A percentile compares a stretch with the other conserved stretches of the same genome.
Conservation (phyloP, 2,888 invertebrate genomes). For the Eristalis arbustorum region DNA sequence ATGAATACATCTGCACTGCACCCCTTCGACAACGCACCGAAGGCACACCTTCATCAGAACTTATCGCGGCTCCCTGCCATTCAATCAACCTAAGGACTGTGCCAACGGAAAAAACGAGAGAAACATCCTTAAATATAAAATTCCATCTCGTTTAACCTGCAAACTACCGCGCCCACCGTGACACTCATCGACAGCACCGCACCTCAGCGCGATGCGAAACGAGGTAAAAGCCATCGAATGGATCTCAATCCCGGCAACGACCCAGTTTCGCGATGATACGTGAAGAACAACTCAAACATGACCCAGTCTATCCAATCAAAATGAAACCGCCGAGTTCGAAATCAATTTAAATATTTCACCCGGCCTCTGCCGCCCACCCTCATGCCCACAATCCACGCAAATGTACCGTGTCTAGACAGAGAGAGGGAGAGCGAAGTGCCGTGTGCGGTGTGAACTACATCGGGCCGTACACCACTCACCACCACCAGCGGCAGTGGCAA, state of each 20-base stretch:
- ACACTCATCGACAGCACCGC: neutral
- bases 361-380: neutral
- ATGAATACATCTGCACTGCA: neutral
- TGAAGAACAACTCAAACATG: slow-evolving; percentile 55
- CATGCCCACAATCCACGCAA: slow-evolving; percentile 17
- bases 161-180: neutral
- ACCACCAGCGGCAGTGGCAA: slow-evolving; percentile 7
- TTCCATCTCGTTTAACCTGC: slow-evolving; percentile 12
- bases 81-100: neutral
- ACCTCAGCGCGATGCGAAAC: neutral
- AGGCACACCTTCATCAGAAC: neutral
- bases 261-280: slow-evolving; percentile 44
- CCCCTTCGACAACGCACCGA: neutral
- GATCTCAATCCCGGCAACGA: slow-evolving; percentile 25
- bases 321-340: slow-evolving; percentile 45
- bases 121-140: slow-evolving; percentile 11
- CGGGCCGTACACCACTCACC: neutral
- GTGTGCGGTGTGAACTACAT: neutral
- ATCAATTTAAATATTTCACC: slow-evolving; percentile 41
- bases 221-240: slow-evolving; percentile 22
- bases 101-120: slow-evolving; percentile 1
- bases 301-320: slow-evolving; percentile 48
- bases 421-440: neutral
- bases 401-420: slow-evolving; percentile 56
- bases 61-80: neutral